Conservation (phyloP, 2,113 vertebrate genomes). For the Pluvianellus socialis region DNA sequence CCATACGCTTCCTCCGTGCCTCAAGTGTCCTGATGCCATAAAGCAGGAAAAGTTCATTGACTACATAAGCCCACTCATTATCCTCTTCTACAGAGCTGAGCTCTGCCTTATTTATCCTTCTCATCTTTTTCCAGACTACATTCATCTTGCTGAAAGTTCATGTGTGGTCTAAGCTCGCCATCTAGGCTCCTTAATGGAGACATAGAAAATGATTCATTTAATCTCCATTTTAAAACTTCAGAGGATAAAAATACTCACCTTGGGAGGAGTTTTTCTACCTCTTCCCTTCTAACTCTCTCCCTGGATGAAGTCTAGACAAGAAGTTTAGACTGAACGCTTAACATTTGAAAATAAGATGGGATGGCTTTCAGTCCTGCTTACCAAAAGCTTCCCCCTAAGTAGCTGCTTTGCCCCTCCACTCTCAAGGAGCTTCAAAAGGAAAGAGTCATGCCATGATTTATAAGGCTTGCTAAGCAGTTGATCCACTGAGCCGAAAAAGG, state of each 20-base stretch:
- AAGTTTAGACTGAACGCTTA: neutral
- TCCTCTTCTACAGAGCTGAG: neutral
- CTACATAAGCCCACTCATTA: neutral
- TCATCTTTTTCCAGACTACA: conserved; percentile 22
- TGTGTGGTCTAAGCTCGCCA: conserved; percentile 64
- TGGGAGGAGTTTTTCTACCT: neutral
- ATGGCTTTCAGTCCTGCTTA: neutral
- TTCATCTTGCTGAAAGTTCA: conserved; percentile 28
- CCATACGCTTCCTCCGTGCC: neutral
- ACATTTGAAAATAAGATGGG: neutral
- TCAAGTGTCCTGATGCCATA: neutral
- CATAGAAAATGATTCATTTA: neutral
- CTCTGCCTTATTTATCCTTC: neutral
- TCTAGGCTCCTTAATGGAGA: conserved; percentile 40
- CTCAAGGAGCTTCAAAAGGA: neutral
- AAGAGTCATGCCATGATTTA: neutral
- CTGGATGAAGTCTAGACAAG: neutral
- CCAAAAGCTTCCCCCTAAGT: neutral
- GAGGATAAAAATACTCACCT: neutral
- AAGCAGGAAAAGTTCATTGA: neutral
- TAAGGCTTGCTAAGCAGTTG: neutral
- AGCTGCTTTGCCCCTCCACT: neutral
- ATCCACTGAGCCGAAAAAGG: neutral
- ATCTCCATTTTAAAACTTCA: conserved; percentile 8
- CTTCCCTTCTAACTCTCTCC: neutral